A percentile compares a stretch with the other conserved stretches of the same genome.
phyloP scores from a whole-genome alignment of 2,113 vertebrate genomes.

The Fulica atra region DNA sequence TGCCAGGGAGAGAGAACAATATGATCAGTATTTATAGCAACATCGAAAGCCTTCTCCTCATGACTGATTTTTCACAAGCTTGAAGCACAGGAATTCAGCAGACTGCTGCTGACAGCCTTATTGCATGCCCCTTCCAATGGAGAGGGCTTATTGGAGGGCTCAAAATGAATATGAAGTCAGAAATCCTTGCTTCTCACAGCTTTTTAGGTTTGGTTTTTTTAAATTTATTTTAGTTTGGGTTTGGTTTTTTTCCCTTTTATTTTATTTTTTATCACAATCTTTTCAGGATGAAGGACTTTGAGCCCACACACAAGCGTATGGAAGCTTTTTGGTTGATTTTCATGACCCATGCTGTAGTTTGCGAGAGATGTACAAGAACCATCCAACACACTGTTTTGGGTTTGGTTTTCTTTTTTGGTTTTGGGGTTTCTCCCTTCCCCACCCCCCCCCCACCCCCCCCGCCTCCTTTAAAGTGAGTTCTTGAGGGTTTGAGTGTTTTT shows the following conservation, averaged over 20 bases:
- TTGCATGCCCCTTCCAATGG: background rate
- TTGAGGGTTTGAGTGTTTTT: background rate
- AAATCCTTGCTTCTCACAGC: background rate
- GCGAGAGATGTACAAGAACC: background rate
- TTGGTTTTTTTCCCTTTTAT: background rate
- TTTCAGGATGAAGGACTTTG: background rate
- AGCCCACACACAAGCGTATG: background rate
- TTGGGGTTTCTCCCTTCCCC: no score
- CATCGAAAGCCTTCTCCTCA: background rate
- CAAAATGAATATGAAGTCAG: background rate
- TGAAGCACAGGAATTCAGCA: background rate
- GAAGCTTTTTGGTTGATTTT: background rate
- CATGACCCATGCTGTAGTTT: background rate
- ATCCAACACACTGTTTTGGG: background rate
- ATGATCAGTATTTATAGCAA: background rate
- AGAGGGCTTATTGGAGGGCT: background rate
- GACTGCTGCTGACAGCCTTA: background rate
- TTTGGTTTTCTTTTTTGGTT: background rate
- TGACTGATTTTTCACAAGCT: background rate
- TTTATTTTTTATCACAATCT: background rate
- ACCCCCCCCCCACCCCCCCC: no score
- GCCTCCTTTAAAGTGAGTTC: background rate
- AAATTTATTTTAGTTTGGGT: no score
- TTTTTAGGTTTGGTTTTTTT: background rate
- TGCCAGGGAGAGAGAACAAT: background rate